These are phyloP conservation scores for Aptenodytes forsteri DNA, from an alignment of 2,113 vertebrate genomes.

Conservation along the genomic window DNA sequence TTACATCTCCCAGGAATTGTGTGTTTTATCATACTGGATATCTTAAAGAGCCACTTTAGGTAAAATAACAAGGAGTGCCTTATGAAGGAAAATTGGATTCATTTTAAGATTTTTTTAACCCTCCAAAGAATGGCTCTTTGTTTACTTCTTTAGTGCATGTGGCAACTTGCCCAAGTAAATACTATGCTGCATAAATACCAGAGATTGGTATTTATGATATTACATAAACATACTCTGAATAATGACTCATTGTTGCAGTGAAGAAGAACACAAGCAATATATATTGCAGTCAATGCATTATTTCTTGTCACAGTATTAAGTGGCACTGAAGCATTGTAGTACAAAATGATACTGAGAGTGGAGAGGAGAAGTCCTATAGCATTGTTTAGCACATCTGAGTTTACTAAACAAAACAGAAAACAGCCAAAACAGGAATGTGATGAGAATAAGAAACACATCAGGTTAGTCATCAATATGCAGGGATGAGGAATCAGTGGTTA, in stretches of 20 bases:
- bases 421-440: neutral
- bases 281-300: neutral
- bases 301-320: neutral
- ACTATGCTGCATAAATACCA: conserved; percentile 75
- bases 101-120: conserved; percentile 74
- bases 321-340: neutral
- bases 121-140: conserved; percentile 78
- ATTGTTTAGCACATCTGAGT: neutral
- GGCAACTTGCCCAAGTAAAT: conserved; percentile 79
- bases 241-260: conserved; percentile 71
- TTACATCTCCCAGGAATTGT: conserved; percentile 64
- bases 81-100: conserved; percentile 77
- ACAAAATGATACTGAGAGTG: neutral
- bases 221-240: conserved; percentile 75
- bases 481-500: neutral
- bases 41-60: conserved; percentile 73
- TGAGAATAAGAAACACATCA: neutral
- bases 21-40: conserved; percentile 71
- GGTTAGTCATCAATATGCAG: neutral
- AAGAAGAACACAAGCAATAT: conserved; percentile 45
- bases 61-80: conserved; percentile 77
- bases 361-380: neutral
- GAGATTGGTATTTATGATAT: conserved; percentile 79
- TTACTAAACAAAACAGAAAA: neutral
- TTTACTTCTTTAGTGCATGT: conserved; percentile 75